Percentiles rank a stretch among this genome's conserved stretches.
Evolutionary conservation across 92 coral and sea anemone species (phyloP).

Genomic region (Meandrina meandrites): DNA sequence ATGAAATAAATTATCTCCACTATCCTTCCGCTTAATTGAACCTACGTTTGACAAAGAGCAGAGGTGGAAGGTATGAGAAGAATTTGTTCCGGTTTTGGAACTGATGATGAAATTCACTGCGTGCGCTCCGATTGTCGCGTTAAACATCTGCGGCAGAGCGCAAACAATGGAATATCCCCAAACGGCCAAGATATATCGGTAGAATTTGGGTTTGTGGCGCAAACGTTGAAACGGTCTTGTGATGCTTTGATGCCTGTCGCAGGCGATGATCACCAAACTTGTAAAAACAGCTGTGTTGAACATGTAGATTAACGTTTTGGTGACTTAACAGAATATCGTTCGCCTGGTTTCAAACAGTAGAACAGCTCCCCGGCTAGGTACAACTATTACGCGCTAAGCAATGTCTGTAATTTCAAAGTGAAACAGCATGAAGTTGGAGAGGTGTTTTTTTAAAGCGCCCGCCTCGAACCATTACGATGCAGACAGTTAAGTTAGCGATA

Average conservation of each 20-base stretch:
- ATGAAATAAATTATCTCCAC: not conserved
- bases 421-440: slow-evolving; percentile 33
- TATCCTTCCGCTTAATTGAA: not conserved
- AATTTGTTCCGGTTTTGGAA: not conserved
- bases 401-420: slow-evolving; percentile 28
- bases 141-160: not conserved
- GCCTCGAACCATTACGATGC: slow-evolving; percentile 14
- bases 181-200: not conserved
- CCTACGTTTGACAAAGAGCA: not conserved
- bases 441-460: slow-evolving; percentile 19
- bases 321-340: slow-evolving; percentile 1
- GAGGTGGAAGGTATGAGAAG: not conserved
- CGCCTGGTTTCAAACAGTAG: not conserved
- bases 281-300: slow-evolving; percentile 15
- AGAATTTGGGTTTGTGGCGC: slow-evolving; percentile 9
- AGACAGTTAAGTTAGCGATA: slow-evolving; percentile 26
- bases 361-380: not conserved
- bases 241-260: slow-evolving; percentile 31
- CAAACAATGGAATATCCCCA: slow-evolving; percentile 29
- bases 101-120: not conserved
- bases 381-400: slow-evolving; percentile 5
- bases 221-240: slow-evolving; percentile 25
- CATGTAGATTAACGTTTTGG: not conserved
- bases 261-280: slow-evolving; percentile 27
- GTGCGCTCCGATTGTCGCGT: not conserved